Evolutionary conservation across 37 sponge, comb jelly and placozoan species (phyloP).

Genomic region (Crambe crambe): DNA sequence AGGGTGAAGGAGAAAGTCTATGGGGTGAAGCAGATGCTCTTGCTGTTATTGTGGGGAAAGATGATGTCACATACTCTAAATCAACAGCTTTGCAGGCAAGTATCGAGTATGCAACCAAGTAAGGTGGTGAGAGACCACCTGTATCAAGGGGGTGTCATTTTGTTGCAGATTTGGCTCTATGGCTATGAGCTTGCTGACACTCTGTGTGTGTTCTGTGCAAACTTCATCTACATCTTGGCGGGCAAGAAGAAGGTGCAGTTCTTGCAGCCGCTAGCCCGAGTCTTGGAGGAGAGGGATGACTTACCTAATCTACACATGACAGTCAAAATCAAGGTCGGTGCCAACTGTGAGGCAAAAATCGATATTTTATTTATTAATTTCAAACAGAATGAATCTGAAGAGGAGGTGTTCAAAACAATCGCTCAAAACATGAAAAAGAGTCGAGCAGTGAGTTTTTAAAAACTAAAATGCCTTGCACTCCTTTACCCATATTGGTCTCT

Average conservation of each 20-base stretch:
- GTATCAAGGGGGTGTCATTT: no score
- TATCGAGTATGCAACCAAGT: no score
- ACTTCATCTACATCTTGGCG: conserved; percentile 74
- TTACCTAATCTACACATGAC: conserved; percentile 62
- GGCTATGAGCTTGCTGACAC: conserved; percentile 97
- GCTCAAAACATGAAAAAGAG: conserved; percentile 60
- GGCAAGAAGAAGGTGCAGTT: conserved; percentile 96
- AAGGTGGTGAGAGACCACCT: no score
- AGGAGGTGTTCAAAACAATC: conserved; percentile 31
- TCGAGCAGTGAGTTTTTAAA: conserved; percentile 22
- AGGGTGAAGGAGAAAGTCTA: conserved; percentile 53
- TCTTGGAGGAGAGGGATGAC: conserved; percentile 37
- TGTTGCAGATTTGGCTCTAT: conserved; percentile 86
- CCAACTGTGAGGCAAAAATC: no score
- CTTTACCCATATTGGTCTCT: neutral
- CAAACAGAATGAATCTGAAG: conserved; percentile 43
- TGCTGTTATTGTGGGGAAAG: conserved; percentile 76
- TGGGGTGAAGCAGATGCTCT: conserved; percentile 79
- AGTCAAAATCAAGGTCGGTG: conserved; percentile 70
- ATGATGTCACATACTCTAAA: conserved; percentile 90
- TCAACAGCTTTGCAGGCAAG: conserved; percentile 81
- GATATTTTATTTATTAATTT: neutral
- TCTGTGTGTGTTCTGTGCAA: conserved; percentile 78
- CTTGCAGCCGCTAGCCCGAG: conserved; percentile 65
- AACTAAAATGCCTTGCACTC: neutral